Conservation (phyloP, 2,797 vertebrate genomes). For the Neosilurus mollespiculum region DNA sequence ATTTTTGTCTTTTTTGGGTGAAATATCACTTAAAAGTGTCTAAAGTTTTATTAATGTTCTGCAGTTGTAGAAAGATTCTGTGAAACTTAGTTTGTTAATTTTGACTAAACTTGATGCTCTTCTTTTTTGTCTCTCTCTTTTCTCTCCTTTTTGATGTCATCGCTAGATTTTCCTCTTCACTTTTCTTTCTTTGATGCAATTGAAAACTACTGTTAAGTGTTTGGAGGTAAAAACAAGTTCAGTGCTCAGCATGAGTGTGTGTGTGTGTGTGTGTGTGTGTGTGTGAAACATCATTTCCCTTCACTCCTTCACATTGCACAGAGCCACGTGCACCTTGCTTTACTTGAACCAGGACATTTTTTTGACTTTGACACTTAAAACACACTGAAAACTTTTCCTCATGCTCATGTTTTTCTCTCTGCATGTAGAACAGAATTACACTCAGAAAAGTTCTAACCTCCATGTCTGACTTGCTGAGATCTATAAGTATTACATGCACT, state of each 20-base stretch:
- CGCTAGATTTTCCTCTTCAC: slow-evolving; percentile 74
- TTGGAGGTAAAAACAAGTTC: slow-evolving; percentile 65
- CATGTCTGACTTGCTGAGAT: background rate
- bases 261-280: slow-evolving; percentile 11
- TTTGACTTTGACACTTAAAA: background rate
- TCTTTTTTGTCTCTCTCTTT: slow-evolving; percentile 61
- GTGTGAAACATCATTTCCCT: slow-evolving; percentile 48
- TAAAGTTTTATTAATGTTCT: background rate
- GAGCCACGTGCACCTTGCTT: slow-evolving; percentile 25
- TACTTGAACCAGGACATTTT: slow-evolving; percentile 40
- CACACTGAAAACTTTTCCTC: too few relatives aligned
- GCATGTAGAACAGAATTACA: background rate
- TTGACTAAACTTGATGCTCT: slow-evolving; percentile 63
- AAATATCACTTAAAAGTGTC: background rate
- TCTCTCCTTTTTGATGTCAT: slow-evolving; percentile 41
- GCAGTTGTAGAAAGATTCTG: background rate
- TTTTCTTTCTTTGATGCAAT: slow-evolving; percentile 82
- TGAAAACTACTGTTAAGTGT: slow-evolving; percentile 76
- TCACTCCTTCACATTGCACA: background rate
- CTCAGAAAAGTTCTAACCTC: background rate
- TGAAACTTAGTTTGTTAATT: slow-evolving; percentile 1
- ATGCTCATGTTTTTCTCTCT: background rate
- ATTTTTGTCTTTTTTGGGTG: background rate
- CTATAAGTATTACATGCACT: background rate
- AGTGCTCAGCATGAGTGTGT: slow-evolving; percentile 31